These are phyloP conservation scores for Takifugu bimaculatus DNA, from an alignment of 2,113 vertebrate species.

Conservation along the genomic window DNA sequence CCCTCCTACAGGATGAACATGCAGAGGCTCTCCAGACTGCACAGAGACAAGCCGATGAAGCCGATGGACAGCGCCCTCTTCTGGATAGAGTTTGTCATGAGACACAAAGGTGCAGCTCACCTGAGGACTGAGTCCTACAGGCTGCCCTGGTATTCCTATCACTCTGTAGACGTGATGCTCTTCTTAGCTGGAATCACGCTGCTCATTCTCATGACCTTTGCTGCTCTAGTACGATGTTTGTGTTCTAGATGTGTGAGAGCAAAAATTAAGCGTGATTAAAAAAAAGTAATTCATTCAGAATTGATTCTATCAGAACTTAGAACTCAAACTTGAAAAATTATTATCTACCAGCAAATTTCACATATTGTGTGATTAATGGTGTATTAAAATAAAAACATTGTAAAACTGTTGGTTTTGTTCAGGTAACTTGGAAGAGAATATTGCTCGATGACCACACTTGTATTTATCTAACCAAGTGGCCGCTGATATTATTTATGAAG, in stretches of 20 bases:
- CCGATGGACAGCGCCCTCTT: constrained; percentile 69
- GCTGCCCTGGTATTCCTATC: constrained; percentile 70
- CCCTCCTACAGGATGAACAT: constrained; percentile 69
- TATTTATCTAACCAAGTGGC: no score
- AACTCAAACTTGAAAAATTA: no score
- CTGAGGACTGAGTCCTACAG: constrained; percentile 64
- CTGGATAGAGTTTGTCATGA: constrained; percentile 76
- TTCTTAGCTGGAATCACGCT: constrained; percentile 36
- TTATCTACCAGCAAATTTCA: no score
- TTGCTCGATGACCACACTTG: no score
- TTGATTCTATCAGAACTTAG: neutral
- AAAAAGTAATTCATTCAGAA: neutral
- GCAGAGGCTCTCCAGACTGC: constrained; percentile 68
- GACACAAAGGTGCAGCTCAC: constrained; percentile 72
- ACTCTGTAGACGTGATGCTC: constrained; percentile 63
- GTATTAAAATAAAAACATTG: no score
- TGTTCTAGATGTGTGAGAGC: constrained; percentile 21
- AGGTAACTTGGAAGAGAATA: no score
- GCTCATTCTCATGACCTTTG: constrained; percentile 8
- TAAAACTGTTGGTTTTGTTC: no score
- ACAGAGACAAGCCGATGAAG: constrained; percentile 62
- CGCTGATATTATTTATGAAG: no score
- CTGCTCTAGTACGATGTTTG: constrained; percentile 12
- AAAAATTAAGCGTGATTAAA: constrained; percentile 23
- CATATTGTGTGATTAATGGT: no score